A percentile compares a stretch with the other conserved stretches of the same genome.
Evolutionary conservation across 2,113 vertebrate species (phyloP).

Genomic region (human): DNA sequence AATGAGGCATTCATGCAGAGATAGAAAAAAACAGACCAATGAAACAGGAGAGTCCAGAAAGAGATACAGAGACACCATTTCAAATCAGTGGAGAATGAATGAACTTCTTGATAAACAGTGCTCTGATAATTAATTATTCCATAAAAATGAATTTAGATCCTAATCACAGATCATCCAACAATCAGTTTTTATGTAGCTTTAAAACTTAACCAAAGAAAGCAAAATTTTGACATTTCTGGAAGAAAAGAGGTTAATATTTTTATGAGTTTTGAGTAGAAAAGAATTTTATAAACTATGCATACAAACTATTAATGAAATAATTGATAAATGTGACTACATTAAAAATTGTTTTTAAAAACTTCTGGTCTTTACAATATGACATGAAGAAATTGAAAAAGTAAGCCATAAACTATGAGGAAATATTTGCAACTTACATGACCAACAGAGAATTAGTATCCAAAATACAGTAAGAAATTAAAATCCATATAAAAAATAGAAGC

Average conservation of each 20-base stretch:
- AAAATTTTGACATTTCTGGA: slow-evolving; percentile 4
- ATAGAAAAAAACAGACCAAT: slow-evolving; percentile 1
- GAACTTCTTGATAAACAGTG: not conserved
- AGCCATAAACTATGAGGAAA: not conserved
- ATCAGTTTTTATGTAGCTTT: not conserved
- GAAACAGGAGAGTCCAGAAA: not conserved
- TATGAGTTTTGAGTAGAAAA: not conserved
- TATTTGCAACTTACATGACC: not conserved
- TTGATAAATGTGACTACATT: not conserved
- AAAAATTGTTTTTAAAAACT: not conserved
- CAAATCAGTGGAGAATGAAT: not conserved
- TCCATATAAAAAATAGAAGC: not conserved
- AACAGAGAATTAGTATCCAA: not conserved
- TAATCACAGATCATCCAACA: not conserved
- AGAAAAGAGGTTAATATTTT: not conserved
- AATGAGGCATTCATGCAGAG: not conserved
- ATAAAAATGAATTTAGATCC: not conserved
- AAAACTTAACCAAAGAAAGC: not conserved
- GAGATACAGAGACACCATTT: not conserved
- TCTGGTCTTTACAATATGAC: not conserved
- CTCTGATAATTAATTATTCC: not conserved
- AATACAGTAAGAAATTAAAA: slow-evolving; percentile 26
- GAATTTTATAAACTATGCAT: not conserved
- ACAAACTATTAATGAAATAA: not conserved
- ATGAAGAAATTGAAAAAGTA: not conserved